Percentiles rank a stretch among this genome's conserved stretches.
phyloP scores from a whole-genome alignment of 2,113 vertebrate genomes.

The Globicephala melas region DNA sequence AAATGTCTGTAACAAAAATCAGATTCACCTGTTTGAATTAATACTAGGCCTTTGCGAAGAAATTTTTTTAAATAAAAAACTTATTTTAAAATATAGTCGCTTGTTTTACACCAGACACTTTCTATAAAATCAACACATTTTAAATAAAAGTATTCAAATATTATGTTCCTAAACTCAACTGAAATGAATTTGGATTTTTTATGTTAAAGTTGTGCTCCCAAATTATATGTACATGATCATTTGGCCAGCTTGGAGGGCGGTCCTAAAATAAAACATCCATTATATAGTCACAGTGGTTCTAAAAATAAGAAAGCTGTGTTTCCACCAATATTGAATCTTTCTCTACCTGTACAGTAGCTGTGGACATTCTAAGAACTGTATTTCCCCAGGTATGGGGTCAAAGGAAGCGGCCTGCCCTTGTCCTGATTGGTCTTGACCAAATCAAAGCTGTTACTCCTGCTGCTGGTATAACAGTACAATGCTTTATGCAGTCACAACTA shows the following conservation, averaged over 20 bases:
- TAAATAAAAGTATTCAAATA: conserved; percentile 31
- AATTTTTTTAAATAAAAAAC: conserved; percentile 41
- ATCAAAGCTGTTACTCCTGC: not conserved
- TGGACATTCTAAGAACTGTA: not conserved
- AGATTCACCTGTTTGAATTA: conserved; percentile 56
- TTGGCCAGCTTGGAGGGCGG: not conserved
- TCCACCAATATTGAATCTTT: not conserved
- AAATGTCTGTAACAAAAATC: conserved; percentile 59
- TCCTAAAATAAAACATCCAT: not conserved
- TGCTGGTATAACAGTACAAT: not conserved
- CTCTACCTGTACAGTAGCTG: not conserved
- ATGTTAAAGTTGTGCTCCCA: not conserved
- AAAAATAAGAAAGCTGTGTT: not conserved
- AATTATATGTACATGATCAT: not conserved
- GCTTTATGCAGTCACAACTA: not conserved
- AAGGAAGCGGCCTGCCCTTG: not conserved
- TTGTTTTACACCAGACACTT: conserved; percentile 24
- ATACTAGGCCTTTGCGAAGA: not conserved
- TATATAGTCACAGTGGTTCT: not conserved
- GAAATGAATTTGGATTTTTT: conserved; percentile 6
- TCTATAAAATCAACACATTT: conserved; percentile 60
- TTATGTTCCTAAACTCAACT: not conserved
- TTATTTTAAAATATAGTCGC: conserved; percentile 54
- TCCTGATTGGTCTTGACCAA: not conserved
- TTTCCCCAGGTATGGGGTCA: not conserved